Percentiles rank a stretch among this genome's conserved stretches.
phyloP scores from a whole-genome alignment of 2,888 invertebrate genomes.

The Strigamia maritima region DNA sequence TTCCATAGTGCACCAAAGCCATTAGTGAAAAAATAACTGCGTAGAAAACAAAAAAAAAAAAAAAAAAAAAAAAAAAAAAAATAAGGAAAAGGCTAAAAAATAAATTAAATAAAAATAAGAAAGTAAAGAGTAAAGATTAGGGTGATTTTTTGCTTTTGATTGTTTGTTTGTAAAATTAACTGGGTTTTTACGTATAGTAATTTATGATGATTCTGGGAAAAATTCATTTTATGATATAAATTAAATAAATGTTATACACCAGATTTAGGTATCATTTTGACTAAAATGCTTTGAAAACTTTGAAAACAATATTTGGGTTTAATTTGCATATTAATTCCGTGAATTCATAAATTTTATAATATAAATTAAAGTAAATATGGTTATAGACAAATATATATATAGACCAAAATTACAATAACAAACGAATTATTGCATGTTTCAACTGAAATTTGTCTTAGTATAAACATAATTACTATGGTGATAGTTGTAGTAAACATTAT shows the following conservation, averaged over 20 bases:
- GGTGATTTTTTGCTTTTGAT: background rate
- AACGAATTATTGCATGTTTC: background rate
- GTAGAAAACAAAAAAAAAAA: background rate
- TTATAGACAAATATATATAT: too few relatives aligned
- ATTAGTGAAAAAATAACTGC: slow-evolving; percentile 1
- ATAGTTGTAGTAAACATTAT: background rate
- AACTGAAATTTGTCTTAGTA: background rate
- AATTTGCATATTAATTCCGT: too few relatives aligned
- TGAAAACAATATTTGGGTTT: too few relatives aligned
- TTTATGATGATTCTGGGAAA: too few relatives aligned
- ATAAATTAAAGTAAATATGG: background rate
- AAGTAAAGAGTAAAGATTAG: background rate
- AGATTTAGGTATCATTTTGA: too few relatives aligned
- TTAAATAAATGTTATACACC: too few relatives aligned
- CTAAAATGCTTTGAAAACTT: too few relatives aligned
- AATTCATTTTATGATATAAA: too few relatives aligned
- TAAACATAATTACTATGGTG: background rate
- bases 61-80: background rate
- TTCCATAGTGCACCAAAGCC: slow-evolving; percentile 15
- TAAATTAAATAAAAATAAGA: background rate
- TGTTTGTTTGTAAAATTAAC: too few relatives aligned
- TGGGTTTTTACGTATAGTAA: too few relatives aligned
- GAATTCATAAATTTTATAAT: background rate
- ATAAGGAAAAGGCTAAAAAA: background rate
- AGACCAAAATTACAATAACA: too few relatives aligned